phyloP scores from a whole-genome alignment of 2,888 invertebrate species.

The Baronia brevicornis region DNA sequence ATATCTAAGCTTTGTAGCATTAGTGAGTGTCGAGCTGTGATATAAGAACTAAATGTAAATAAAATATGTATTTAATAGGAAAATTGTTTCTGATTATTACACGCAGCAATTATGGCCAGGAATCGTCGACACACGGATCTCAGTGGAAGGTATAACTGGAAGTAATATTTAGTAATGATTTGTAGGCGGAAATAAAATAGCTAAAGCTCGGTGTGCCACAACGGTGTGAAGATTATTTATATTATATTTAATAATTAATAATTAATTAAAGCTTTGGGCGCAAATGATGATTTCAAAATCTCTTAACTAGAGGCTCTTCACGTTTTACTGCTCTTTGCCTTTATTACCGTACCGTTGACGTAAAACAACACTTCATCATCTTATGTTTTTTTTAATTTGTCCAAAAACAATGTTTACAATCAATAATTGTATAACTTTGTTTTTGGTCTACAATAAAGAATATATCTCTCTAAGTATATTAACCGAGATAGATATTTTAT shows the following conservation, averaged over 20 bases:
- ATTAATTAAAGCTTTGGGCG: conserved; percentile 2
- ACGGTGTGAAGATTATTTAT: conserved; percentile 11
- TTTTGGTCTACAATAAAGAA: no score
- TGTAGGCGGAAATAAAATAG: conserved; percentile 18
- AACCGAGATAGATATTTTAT: conserved; percentile 15
- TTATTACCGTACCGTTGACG: no score
- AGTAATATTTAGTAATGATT: conserved; percentile 70
- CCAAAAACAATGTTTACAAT: no score
- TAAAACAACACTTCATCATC: no score
- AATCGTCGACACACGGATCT: conserved; percentile 77
- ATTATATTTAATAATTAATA: conserved; percentile 13
- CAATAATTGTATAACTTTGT: no score
- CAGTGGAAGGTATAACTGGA: conserved; percentile 78
- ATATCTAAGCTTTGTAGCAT: conserved; percentile 66
- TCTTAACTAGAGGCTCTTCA: no score
- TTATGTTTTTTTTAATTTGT: no score
- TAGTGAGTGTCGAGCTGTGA: conserved; percentile 68
- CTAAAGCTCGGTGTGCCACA: conserved; percentile 27
- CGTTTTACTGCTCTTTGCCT: no score
- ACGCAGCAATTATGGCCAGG: conserved; percentile 75
- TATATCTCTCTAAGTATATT: neutral
- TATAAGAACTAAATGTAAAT: conserved; percentile 52
- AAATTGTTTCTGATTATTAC: conserved; percentile 58
- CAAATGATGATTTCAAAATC: conserved; percentile 6
- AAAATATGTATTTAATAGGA: conserved; percentile 41